Evolutionary conservation across 2,888 invertebrate species (phyloP).

Genomic region (Platycheirus rosarum): DNA sequence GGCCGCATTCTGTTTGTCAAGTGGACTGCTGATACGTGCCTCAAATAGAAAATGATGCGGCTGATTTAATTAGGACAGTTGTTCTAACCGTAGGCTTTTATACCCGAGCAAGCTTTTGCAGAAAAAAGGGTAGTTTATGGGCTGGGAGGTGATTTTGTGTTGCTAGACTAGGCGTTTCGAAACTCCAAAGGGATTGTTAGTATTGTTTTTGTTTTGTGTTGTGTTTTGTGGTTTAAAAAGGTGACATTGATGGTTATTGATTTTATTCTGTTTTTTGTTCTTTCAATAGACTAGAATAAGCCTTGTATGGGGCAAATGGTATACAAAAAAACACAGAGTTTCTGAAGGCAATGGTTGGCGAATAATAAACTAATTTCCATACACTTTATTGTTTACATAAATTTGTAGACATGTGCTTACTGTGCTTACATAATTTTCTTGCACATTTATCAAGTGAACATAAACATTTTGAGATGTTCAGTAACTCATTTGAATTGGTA

Average conservation of each 20-base stretch:
- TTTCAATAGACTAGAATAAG: not conserved
- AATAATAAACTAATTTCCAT: conserved; percentile 25
- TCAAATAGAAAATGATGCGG: conserved; percentile 54
- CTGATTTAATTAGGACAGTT: conserved; percentile 54
- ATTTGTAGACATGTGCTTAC: conserved; percentile 15
- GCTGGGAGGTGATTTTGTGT: conserved; percentile 8
- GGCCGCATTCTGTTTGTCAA: conserved; percentile 33
- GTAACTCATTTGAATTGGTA: conserved; percentile 13
- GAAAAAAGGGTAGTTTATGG: conserved; percentile 39
- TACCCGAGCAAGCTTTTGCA: conserved; percentile 33
- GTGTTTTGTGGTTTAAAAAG: conserved; percentile 27
- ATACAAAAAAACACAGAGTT: not conserved
- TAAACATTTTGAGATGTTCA: conserved; percentile 14
- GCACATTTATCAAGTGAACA: conserved; percentile 26
- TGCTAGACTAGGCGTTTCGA: conserved; percentile 1
- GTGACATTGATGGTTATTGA: conserved; percentile 63
- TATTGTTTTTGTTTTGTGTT: conserved; percentile 24
- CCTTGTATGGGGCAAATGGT: not conserved
- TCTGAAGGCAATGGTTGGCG: not conserved
- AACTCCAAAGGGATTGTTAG: conserved; percentile 28
- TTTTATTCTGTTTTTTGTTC: conserved; percentile 27
- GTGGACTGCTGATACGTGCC: conserved; percentile 55
- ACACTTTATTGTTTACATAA: conserved; percentile 30
- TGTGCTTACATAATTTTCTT: conserved; percentile 31
- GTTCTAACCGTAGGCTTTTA: conserved; percentile 25